phyloP scores from a whole-genome alignment of 2,888 invertebrate species.

The Drosophila quasianomalipes region DNA sequence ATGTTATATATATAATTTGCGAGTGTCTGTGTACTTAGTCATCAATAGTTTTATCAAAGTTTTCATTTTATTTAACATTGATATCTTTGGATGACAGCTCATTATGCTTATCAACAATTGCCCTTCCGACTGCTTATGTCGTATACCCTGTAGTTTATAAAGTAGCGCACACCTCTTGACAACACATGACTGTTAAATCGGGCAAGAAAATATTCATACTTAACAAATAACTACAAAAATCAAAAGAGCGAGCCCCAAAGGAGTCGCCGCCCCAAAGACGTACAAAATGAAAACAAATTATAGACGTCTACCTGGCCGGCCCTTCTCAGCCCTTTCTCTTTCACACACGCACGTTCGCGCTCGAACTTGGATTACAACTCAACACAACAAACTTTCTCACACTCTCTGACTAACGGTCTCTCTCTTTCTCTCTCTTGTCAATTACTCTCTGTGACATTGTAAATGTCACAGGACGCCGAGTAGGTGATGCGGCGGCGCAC shows the following conservation, averaged over 20 bases:
- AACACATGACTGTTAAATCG: constrained; percentile 37
- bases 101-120: constrained; percentile 24
- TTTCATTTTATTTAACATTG: constrained; percentile 5
- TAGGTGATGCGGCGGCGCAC: constrained; percentile 58
- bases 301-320: background rate
- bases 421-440: background rate
- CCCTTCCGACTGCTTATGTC: constrained; percentile 5
- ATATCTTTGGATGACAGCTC: constrained; percentile 18
- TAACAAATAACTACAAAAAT: constrained; percentile 47
- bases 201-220: constrained; percentile 29
- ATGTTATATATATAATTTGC: background rate
- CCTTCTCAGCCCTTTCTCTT: background rate
- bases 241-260: constrained; percentile 61
- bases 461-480: constrained; percentile 66
- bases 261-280: constrained; percentile 37
- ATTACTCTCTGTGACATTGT: constrained; percentile 61
- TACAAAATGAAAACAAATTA: constrained; percentile 70
- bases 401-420: constrained; percentile 11
- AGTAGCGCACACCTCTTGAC: background rate
- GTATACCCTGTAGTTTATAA: constrained; percentile 18
- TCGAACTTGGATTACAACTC: constrained; percentile 9
- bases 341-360: constrained; percentile 1
- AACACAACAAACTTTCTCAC: constrained; percentile 8
- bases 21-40: background rate
- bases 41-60: constrained; percentile 12